Evolutionary conservation across 2,888 invertebrate species (phyloP), one percentile per base, ranked within the genome.

Genomic region (Agriotes lineatus): DNA sequence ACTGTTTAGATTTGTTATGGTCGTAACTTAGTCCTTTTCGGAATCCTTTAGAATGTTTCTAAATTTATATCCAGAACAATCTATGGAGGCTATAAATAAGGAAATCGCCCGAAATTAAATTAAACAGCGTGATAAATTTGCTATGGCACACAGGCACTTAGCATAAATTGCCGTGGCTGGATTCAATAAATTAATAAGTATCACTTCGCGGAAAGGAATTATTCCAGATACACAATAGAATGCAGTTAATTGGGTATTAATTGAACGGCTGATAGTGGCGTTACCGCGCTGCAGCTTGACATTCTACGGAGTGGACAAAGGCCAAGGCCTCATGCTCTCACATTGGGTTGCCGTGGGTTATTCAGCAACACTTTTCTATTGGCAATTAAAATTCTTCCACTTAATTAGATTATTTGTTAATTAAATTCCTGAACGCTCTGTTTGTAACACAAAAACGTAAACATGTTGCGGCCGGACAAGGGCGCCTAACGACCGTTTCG

Each of bases 261-360:
- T 60, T 60, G 66, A 59, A 60, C 52, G n/a, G 59, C 60, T 20
- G 50, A 58, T 65, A 66, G 45, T 58, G 57, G 57, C 48, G 30
- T 45, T 64, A 64, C 59, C 19, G 57, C 52, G 45, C 56, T 62
- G 48, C 58, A 59, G 14, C 37, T 68, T 67, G 67, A 64, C 70
- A 70, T 70, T 70, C 67, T 70, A 50, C 30, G 35, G 60, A 60
- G 50, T 56, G 25, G 60, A 54, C 67, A 70, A 70, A 70, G 70
- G 70, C 70, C 70, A 70, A 70, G 70, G 70, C 30, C 48, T 58
- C 22, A 19, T 42, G 25, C 30, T 25, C 30, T 52, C 33, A 52
- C 45, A 64, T 64, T 64, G 45, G 64, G 52, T 62, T n/a, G 39
- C 20, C 25, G 6, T 25, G 52, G 22, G n/a, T 33, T 52, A 52